These are phyloP conservation scores for Smittia sp. DNA, from an alignment of 2,888 invertebrate genomes.

Conservation along the genomic window DNA sequence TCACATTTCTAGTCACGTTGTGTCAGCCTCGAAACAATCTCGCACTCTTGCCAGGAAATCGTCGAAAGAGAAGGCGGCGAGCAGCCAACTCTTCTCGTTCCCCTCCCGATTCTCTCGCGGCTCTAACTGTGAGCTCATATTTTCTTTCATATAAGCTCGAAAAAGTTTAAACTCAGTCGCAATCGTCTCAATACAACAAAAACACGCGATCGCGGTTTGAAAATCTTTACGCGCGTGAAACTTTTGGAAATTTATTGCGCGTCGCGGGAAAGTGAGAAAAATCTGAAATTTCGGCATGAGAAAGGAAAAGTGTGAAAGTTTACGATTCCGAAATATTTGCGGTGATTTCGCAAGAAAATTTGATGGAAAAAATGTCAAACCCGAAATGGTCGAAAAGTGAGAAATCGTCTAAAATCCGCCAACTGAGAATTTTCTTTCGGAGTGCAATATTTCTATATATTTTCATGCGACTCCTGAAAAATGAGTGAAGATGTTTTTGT, in stretches of 20 bases:
- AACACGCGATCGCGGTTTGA: conserved; percentile 33
- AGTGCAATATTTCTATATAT: conserved; percentile 37
- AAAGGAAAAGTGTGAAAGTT: background rate
- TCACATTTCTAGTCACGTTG: no score
- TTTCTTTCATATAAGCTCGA: conserved; percentile 35
- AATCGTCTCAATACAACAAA: conserved; percentile 40
- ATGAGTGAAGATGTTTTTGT: conserved; percentile 33
- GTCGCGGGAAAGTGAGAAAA: background rate
- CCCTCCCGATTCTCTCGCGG: background rate
- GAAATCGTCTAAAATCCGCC: conserved; percentile 20
- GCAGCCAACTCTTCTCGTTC: background rate
- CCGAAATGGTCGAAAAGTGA: conserved; percentile 19
- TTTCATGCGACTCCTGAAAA: conserved; percentile 31
- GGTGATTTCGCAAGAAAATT: background rate
- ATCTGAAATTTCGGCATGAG: background rate
- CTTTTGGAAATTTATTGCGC: conserved; percentile 5
- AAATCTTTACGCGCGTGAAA: conserved; percentile 18
- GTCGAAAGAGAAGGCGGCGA: background rate
- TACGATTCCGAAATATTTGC: background rate
- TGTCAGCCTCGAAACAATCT: background rate
- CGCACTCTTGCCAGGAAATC: background rate
- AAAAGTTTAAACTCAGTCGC: conserved; percentile 37
- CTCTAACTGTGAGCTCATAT: background rate
- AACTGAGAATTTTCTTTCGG: conserved; percentile 36
- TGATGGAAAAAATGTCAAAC: background rate